Percentiles rank a stretch among this genome's conserved stretches.
Evolutionary conservation across 2,113 vertebrate genomes (phyloP).

Genomic region (Delphinapterus leucas): DNA sequence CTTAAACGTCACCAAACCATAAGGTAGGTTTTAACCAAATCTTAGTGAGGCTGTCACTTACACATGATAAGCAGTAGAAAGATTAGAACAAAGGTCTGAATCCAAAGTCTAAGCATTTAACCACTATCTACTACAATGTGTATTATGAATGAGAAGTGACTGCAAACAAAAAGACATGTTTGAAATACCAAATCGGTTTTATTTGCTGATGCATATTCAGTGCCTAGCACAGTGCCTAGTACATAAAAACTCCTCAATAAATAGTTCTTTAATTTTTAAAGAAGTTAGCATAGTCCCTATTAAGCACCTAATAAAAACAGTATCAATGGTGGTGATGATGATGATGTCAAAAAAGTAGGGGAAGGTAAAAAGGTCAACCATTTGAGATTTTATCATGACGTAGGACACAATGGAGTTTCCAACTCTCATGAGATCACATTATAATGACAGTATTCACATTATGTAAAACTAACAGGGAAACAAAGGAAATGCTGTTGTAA

Average conservation of each 20-base stretch:
- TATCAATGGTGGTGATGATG: not conserved
- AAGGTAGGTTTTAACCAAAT: constrained; percentile 18
- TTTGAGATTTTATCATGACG: not conserved
- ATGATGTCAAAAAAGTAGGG: not conserved
- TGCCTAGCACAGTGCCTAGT: not conserved
- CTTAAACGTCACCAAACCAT: not conserved
- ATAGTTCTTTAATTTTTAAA: not conserved
- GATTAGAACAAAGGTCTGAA: constrained; percentile 17
- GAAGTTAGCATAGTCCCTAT: not conserved
- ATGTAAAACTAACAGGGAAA: not conserved
- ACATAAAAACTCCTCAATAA: not conserved
- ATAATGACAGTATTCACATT: not conserved
- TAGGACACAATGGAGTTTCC: not conserved
- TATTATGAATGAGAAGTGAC: not conserved
- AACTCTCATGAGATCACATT: not conserved
- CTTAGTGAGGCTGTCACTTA: not conserved
- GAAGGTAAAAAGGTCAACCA: not conserved
- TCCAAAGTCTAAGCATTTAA: constrained; percentile 2
- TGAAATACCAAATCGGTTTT: not conserved
- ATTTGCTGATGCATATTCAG: not conserved
- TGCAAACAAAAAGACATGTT: not conserved
- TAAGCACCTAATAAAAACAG: not conserved
- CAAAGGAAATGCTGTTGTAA: not conserved
- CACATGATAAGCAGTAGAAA: not conserved
- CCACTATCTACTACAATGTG: not conserved